A percentile compares a stretch with the other conserved stretches of the same genome.
These are phyloP conservation scores for Caenorhabditis virilis DNA, from an alignment of 2,888 invertebrate genomes.

Conservation along the genomic window DNA sequence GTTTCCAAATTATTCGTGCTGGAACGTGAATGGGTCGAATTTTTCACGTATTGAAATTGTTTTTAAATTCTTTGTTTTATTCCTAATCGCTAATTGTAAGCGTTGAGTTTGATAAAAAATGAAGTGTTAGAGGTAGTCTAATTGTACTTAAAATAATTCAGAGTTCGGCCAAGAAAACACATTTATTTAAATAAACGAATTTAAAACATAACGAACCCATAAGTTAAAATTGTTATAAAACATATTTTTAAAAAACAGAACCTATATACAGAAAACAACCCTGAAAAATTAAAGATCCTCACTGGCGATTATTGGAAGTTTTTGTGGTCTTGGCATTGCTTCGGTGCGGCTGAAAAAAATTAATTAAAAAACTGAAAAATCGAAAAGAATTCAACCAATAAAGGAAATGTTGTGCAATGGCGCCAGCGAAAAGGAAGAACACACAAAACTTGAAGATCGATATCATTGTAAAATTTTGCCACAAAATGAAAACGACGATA, in stretches of 20 bases:
- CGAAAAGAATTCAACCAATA: slow-evolving; percentile 22
- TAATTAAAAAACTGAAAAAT: background rate
- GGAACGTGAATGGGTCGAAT: too few relatives aligned
- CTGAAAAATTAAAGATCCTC: slow-evolving; percentile 4
- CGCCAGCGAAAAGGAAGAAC: slow-evolving; percentile 69
- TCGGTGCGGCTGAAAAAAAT: slow-evolving; percentile 27
- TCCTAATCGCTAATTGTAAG: too few relatives aligned
- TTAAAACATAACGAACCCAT: background rate
- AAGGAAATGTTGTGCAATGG: slow-evolving; percentile 53
- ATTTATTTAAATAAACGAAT: background rate
- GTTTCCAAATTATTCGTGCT: too few relatives aligned
- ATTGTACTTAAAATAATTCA: too few relatives aligned
- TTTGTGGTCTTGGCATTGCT: slow-evolving; percentile 13
- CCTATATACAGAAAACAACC: background rate
- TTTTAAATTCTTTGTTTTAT: too few relatives aligned
- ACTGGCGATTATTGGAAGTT: slow-evolving; percentile 21
- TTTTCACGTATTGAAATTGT: too few relatives aligned
- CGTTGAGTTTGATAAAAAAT: too few relatives aligned
- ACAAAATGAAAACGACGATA: slow-evolving; percentile 71
- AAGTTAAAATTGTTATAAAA: background rate
- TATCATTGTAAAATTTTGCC: slow-evolving; percentile 70
- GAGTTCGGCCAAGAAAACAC: too few relatives aligned
- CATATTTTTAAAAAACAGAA: background rate
- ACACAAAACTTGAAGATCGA: slow-evolving; percentile 71
- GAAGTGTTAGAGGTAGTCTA: too few relatives aligned